Evolutionary conservation across 1,140 invertebrate genomes (phyloP).

Genomic region (Protaetia brevitarsis): DNA sequence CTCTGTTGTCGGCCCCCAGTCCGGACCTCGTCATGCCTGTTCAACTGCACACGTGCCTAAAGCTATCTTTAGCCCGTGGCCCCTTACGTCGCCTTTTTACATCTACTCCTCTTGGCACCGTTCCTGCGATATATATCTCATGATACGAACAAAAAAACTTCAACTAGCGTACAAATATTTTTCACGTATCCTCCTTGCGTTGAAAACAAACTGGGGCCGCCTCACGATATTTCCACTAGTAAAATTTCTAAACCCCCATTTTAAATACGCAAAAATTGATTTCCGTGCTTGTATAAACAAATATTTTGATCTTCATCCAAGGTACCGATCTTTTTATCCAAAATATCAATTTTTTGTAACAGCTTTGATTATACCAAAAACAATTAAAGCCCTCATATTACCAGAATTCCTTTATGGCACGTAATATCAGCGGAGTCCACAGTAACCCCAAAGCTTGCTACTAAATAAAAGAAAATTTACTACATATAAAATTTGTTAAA

Average conservation of each 20-base stretch:
- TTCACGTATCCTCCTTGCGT: background rate
- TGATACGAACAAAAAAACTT: background rate
- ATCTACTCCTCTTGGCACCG: conserved; percentile 28
- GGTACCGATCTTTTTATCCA: too few relatives aligned
- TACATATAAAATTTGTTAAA: too few relatives aligned
- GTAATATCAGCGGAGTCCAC: too few relatives aligned
- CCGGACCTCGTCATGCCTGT: conserved; percentile 30
- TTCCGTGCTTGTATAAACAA: too few relatives aligned
- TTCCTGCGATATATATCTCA: conserved; percentile 11
- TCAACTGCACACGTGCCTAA: conserved; percentile 40
- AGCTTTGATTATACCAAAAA: too few relatives aligned
- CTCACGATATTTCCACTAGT: background rate
- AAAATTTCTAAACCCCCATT: background rate
- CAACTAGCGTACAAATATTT: conserved; percentile 10
- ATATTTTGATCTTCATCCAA: too few relatives aligned
- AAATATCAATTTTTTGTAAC: too few relatives aligned
- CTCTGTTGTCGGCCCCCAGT: conserved; percentile 32
- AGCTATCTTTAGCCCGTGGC: conserved; percentile 42
- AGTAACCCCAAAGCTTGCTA: too few relatives aligned
- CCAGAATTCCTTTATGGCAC: too few relatives aligned
- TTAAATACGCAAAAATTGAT: too few relatives aligned
- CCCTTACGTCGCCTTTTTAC: conserved; percentile 39
- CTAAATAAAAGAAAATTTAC: too few relatives aligned
- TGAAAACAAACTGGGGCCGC: background rate
- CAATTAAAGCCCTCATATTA: too few relatives aligned